phyloP scores from a whole-genome alignment of 92 coral and sea anemone genomes.

The Porites divaricata region DNA sequence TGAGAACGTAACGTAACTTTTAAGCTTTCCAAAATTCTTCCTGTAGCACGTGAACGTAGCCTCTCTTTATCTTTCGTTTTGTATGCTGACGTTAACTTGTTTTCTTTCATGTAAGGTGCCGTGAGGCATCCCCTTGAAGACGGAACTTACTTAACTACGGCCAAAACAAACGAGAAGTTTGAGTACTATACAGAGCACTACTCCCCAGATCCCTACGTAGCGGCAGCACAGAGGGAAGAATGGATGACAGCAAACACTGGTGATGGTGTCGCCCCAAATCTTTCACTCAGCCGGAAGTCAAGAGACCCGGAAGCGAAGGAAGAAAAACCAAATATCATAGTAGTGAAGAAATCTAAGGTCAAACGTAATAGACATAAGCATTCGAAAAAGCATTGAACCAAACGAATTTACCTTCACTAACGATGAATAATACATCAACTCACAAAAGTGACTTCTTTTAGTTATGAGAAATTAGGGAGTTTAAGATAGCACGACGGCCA shows the following conservation, averaged over 20 bases:
- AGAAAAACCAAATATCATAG: background rate
- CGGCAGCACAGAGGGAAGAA: conserved; percentile 79
- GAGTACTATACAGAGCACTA: conserved; percentile 79
- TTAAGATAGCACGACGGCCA: too few species aligned
- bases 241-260: conserved; percentile 62
- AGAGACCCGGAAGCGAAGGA: conserved; percentile 37
- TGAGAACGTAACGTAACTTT: too few species aligned
- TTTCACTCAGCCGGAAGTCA: conserved; percentile 49
- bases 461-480: too few species aligned
- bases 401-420: background rate
- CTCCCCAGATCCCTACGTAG: conserved; percentile 84
- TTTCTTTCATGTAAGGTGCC: conserved; percentile 30
- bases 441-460: too few species aligned
- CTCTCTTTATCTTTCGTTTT: background rate
- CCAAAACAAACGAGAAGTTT: conserved; percentile 54
- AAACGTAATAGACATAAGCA: background rate
- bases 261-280: conserved; percentile 25
- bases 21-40: background rate
- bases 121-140: conserved; percentile 45
- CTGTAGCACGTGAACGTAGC: background rate
- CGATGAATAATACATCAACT: background rate
- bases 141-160: conserved; percentile 51
- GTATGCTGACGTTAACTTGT: background rate
- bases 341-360: conserved; percentile 23
- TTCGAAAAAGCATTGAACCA: background rate